These are phyloP conservation scores for Triplophysa siluroides DNA, from an alignment of 2,113 vertebrate species.

Conservation along the genomic window DNA sequence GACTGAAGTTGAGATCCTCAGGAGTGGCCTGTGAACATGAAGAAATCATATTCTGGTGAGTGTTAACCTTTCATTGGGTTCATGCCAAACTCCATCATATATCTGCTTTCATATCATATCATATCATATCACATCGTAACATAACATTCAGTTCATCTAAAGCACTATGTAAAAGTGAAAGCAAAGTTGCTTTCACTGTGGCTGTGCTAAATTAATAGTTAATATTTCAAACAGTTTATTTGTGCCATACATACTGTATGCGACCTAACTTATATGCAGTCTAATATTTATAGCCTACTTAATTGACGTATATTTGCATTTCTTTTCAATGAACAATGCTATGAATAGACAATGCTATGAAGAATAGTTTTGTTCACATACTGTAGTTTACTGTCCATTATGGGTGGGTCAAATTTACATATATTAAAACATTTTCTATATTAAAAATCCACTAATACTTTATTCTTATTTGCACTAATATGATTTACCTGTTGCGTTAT, in stretches of 20 bases:
- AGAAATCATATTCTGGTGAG: slow-evolving; percentile 35
- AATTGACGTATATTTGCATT: no score
- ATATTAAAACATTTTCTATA: no score
- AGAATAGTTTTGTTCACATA: background rate
- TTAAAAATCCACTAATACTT: background rate
- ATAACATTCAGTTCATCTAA: background rate
- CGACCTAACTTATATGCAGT: no score
- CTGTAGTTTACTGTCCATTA: background rate
- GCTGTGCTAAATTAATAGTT: background rate
- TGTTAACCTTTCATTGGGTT: background rate
- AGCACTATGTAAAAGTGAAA: slow-evolving; percentile 16
- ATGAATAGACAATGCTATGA: no score
- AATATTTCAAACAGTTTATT: no score
- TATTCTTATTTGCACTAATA: background rate
- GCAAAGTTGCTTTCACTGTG: background rate
- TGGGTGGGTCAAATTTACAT: background rate
- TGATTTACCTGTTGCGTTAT: background rate
- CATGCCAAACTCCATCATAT: background rate
- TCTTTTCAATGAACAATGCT: no score
- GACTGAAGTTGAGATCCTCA: background rate
- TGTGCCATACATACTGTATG: background rate
- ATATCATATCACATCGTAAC: background rate
- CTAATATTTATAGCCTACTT: no score
- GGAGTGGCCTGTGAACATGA: slow-evolving; percentile 17
- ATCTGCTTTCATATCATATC: background rate